A percentile compares a stretch with the other conserved stretches of the same genome.
These are phyloP conservation scores for Latrodectus hesperus DNA, from an alignment of 2,888 invertebrate genomes.

Conservation along the genomic window DNA sequence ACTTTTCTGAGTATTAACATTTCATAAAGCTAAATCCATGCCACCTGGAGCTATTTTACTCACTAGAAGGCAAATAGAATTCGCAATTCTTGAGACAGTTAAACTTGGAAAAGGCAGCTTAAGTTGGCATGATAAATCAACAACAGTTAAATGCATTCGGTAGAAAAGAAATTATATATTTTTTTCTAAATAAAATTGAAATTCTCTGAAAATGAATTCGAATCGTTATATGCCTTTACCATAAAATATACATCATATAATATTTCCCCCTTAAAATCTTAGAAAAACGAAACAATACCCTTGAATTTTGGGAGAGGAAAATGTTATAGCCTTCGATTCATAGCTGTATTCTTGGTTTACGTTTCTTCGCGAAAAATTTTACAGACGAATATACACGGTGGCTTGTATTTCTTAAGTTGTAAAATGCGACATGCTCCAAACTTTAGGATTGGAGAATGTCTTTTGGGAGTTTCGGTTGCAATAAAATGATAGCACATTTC, in stretches of 20 bases:
- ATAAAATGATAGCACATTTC: not conserved
- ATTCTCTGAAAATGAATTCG: not conserved
- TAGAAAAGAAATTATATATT: too few relatives aligned
- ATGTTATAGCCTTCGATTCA: not conserved
- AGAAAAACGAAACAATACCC: not conserved
- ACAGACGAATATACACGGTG: not conserved
- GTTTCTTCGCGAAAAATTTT: not conserved
- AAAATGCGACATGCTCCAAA: not conserved
- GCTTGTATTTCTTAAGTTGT: not conserved
- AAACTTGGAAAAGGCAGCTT: too few relatives aligned
- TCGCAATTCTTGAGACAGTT: too few relatives aligned
- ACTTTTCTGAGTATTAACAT: too few relatives aligned
- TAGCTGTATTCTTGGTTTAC: not conserved
- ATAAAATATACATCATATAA: not conserved
- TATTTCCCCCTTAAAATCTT: conserved; percentile 2
- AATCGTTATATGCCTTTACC: not conserved
- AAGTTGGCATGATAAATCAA: too few relatives aligned
- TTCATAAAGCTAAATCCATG: too few relatives aligned
- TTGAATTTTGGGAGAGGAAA: not conserved
- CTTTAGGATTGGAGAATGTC: not conserved
- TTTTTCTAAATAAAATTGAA: not conserved
- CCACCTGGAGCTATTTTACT: too few relatives aligned
- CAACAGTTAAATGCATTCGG: too few relatives aligned
- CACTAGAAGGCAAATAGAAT: too few relatives aligned
- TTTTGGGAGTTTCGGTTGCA: not conserved